These are phyloP conservation scores for Leucoma salicis DNA, from an alignment of 2,888 invertebrate species.

Conservation along the genomic window DNA sequence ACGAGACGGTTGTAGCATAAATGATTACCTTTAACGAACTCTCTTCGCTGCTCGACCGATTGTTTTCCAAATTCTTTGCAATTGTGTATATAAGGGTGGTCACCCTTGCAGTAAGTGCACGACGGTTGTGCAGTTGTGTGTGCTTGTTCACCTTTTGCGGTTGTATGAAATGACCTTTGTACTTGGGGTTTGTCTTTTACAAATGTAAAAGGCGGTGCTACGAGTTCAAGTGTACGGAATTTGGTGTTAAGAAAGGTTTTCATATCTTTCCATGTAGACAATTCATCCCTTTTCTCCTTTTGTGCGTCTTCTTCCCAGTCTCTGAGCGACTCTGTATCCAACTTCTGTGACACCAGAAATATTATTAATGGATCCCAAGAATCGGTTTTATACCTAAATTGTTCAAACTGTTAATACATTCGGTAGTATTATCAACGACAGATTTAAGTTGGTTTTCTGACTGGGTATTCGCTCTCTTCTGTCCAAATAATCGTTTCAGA, in stretches of 20 bases:
- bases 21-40: neutral
- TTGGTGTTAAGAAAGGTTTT: constrained; percentile 26
- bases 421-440: constrained; percentile 27
- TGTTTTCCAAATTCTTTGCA: constrained; percentile 10
- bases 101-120: constrained; percentile 7
- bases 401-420: constrained; percentile 26
- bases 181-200: neutral
- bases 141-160: neutral
- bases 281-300: neutral
- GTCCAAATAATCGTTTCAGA: constrained; percentile 22
- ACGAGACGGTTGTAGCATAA: constrained; percentile 1
- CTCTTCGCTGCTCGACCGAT: neutral
- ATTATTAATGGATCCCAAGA: constrained; percentile 31
- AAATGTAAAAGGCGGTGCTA: neutral
- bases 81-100: constrained; percentile 7
- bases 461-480: constrained; percentile 16
- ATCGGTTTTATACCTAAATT: constrained; percentile 20
- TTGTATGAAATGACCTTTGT: neutral
- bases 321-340: constrained; percentile 27
- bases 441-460: constrained; percentile 20
- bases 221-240: constrained; percentile 30
- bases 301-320: constrained; percentile 21
- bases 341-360: constrained; percentile 27
- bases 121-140: neutral
- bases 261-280: constrained; percentile 4